These are phyloP conservation scores for Dryobates pubescens DNA, from an alignment of 2,797 vertebrate species.

Conservation along the genomic window DNA sequence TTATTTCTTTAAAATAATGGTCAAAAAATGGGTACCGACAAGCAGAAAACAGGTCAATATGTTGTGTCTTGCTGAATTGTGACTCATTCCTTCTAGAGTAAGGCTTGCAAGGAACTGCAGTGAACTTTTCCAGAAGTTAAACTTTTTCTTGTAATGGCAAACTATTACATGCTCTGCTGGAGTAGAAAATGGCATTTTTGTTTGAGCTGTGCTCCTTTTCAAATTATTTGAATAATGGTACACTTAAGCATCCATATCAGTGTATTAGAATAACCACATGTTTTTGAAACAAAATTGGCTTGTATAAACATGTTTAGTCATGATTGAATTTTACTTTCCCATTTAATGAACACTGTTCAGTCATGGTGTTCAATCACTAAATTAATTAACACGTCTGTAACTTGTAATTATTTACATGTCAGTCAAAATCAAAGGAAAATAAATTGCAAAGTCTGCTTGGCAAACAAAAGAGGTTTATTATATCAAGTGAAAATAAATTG, in stretches of 20 bases:
- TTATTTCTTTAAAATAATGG: not conserved
- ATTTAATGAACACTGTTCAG: slow-evolving; percentile 43
- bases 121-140: slow-evolving; percentile 67
- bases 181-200: slow-evolving; percentile 80
- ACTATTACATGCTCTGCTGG: slow-evolving; percentile 80
- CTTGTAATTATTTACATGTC: slow-evolving; percentile 34
- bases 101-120: slow-evolving; percentile 14
- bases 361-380: not conserved
- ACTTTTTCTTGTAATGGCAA: slow-evolving; percentile 66
- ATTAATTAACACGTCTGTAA: slow-evolving; percentile 52
- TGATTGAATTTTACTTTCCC: slow-evolving; percentile 38
- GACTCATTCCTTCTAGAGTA: not conserved
- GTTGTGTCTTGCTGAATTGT: not conserved
- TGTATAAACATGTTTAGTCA: slow-evolving; percentile 40
- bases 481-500: not conserved
- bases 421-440: slow-evolving; percentile 33
- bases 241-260: slow-evolving; percentile 59
- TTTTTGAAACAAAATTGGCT: slow-evolving; percentile 48
- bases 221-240: slow-evolving; percentile 74
- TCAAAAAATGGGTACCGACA: not conserved
- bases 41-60: not conserved
- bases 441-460: slow-evolving; percentile 7
- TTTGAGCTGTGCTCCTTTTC: slow-evolving; percentile 64
- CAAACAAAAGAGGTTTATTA: not conserved
- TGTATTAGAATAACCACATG: slow-evolving; percentile 58